Conservation (phyloP, 2,113 vertebrate genomes). For the Sylvietta virens region DNA sequence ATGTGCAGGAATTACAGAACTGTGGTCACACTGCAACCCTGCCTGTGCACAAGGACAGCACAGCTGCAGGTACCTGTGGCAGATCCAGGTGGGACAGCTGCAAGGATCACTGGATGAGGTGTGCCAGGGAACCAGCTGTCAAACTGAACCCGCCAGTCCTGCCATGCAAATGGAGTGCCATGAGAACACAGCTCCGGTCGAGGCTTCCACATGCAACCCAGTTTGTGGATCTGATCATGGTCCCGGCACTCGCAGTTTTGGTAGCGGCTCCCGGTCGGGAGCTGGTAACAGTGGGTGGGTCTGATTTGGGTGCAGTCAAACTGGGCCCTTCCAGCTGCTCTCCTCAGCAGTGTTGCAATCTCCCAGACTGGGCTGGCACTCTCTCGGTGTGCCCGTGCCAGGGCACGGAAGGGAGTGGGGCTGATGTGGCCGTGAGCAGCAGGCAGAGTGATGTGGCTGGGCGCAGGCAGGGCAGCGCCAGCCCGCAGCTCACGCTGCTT, state of each 20-base stretch:
- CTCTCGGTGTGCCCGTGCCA: accelerated
- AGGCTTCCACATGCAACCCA: neutral
- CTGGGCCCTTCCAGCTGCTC: neutral
- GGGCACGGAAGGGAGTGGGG: neutral
- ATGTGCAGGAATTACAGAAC: neutral
- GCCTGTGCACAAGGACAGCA: neutral
- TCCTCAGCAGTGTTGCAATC: neutral
- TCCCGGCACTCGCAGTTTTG: accelerated
- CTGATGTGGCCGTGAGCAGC: neutral
- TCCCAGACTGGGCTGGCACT: neutral
- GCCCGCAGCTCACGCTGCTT: neutral
- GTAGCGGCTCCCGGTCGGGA: neutral
- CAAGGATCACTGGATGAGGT: neutral
- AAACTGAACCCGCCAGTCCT: neutral
- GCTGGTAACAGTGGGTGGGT: neutral
- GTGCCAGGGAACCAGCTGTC: neutral
- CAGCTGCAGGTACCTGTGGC: neutral
- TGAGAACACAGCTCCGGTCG: neutral
- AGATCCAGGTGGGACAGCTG: neutral
- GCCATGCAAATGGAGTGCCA: neutral
- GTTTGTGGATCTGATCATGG: neutral
- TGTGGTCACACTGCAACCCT: neutral
- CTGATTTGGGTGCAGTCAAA: neutral
- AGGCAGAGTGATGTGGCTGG: neutral
- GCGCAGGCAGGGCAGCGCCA: neutral